Percentiles rank a stretch among this genome's conserved stretches.
Conservation (phyloP, 2,888 invertebrate species). For the Marronus borbonicus region DNA sequence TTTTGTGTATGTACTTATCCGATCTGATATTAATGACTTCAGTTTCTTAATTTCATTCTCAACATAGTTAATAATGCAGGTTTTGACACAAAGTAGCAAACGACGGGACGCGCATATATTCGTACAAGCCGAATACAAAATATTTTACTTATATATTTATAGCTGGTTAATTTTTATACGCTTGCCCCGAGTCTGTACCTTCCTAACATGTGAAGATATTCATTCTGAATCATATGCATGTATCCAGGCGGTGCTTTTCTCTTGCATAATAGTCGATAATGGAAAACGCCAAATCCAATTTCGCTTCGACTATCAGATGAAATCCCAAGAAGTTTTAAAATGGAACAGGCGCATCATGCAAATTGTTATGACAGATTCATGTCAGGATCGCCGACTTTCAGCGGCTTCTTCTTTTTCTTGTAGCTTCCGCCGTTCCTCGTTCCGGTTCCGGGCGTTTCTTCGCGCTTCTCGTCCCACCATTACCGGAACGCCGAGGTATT, state of each 20-base stretch:
- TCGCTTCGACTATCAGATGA: conserved; percentile 3
- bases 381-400: conserved; percentile 11
- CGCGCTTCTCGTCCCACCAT: conserved; percentile 10
- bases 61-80: no score
- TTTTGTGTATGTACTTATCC: no score
- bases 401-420: background rate
- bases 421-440: conserved; percentile 7
- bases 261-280: conserved; percentile 15
- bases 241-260: background rate
- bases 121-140: no score
- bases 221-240: background rate
- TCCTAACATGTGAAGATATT: no score
- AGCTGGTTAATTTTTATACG: no score
- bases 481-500: conserved; percentile 11
- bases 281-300: conserved; percentile 21
- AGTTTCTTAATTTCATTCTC: no score
- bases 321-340: conserved; percentile 14
- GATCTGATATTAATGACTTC: no score
- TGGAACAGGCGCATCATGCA: conserved; percentile 19
- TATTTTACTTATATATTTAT: no score
- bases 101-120: no score
- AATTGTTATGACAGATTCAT: conserved; percentile 40
- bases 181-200: background rate
- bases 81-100: no score
- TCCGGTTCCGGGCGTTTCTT: background rate